Evolutionary conservation across 2,888 invertebrate genomes (phyloP).

Genomic region (Cecidostiba fungosa): DNA sequence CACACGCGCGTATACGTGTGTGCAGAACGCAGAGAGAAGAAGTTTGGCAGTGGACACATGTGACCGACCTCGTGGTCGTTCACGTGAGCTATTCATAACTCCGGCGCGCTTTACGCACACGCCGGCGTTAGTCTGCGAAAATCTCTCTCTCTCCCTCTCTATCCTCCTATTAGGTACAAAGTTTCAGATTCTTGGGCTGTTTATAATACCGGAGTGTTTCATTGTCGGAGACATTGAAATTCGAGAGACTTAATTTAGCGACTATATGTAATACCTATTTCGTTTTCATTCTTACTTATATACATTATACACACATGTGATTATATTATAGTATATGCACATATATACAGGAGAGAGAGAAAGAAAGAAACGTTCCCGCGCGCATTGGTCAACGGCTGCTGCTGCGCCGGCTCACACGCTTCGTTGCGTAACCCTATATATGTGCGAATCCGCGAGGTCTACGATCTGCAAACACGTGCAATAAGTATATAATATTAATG

Average conservation of each 20-base stretch:
- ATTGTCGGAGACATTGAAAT: background rate
- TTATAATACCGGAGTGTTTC: background rate
- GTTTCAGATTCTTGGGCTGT: background rate
- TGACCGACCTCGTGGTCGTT: slow-evolving; percentile 76
- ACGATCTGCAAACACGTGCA: slow-evolving; percentile 70
- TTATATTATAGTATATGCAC: background rate
- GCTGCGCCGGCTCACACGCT: background rate
- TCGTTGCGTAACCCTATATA: slow-evolving; percentile 39
- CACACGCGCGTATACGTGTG: slow-evolving; percentile 44
- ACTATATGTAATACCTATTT: background rate
- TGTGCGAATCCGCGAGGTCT: slow-evolving; percentile 67
- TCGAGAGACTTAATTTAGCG: too few species aligned
- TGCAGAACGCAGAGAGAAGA: background rate
- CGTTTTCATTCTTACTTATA: too few species aligned
- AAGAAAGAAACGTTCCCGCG: background rate
- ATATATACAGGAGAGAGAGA: background rate
- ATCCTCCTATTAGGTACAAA: too few species aligned
- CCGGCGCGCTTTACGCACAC: slow-evolving; percentile 53
- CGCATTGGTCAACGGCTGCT: background rate
- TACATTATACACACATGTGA: background rate
- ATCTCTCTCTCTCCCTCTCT: too few species aligned
- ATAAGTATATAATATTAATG: background rate
- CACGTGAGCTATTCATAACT: slow-evolving; percentile 77
- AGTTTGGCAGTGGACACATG: slow-evolving; percentile 65
- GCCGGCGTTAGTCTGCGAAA: slow-evolving; percentile 18